Percentiles rank a stretch among this genome's conserved stretches.
Evolutionary conservation across 2,113 vertebrate genomes (phyloP).

Genomic region (Cynopterus brachyotis): DNA sequence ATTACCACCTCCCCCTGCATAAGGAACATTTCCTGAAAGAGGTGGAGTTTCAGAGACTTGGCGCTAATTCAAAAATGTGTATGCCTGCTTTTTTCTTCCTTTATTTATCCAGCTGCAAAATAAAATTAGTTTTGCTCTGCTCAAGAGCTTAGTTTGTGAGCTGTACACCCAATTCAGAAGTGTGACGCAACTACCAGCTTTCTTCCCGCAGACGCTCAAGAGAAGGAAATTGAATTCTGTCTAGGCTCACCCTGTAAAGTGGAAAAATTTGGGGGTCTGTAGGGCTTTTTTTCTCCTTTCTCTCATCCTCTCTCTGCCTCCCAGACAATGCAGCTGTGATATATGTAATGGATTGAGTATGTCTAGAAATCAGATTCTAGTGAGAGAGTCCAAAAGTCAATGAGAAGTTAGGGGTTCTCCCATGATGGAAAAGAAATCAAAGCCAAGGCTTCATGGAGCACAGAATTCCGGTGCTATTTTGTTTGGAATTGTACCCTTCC

Average conservation of each 20-base stretch:
- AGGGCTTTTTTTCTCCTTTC: neutral
- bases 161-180: neutral
- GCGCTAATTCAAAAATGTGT: constrained; percentile 44
- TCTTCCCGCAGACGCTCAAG: neutral
- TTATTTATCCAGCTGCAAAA: constrained; percentile 49
- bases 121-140: neutral
- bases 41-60: constrained; percentile 25
- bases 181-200: neutral
- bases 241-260: neutral
- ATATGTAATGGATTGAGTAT: neutral
- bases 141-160: neutral
- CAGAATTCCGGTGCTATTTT: neutral
- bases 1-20: neutral
- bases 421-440: neutral
- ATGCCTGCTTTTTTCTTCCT: neutral
- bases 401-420: neutral
- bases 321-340: neutral
- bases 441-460: neutral
- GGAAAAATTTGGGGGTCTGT: neutral
- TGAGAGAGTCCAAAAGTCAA: neutral
- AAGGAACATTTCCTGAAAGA: constrained; percentile 52
- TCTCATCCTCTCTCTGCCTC: neutral
- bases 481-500: neutral
- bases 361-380: neutral
- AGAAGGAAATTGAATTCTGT: neutral